These are phyloP conservation scores for Ophioninae sp. DNA, from an alignment of 2,888 invertebrate genomes.

Conservation along the genomic window DNA sequence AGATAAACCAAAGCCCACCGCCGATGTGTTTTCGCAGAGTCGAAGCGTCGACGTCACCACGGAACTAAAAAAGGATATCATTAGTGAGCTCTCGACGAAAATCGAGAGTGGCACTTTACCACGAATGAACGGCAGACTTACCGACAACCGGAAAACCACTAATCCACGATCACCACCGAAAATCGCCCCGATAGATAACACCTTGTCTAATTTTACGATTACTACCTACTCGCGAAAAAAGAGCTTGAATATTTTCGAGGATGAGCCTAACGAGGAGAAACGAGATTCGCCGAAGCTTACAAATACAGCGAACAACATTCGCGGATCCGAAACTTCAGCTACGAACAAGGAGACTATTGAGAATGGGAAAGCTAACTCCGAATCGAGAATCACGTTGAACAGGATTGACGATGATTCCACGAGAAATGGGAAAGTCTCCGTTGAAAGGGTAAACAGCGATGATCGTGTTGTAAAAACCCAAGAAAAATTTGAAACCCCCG, in stretches of 20 bases:
- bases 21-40: conserved; percentile 44
- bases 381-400: conserved; percentile 23
- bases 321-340: conserved; percentile 61
- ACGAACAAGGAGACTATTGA: conserved; percentile 60
- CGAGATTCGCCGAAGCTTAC: conserved; percentile 25
- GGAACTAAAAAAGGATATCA: conserved; percentile 72
- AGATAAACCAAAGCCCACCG: conserved; percentile 27
- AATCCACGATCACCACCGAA: conserved; percentile 65
- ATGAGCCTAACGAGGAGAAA: conserved; percentile 62
- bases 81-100: conserved; percentile 74
- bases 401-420: conserved; percentile 9
- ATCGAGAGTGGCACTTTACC: conserved; percentile 69
- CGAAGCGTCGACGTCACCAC: conserved; percentile 35
- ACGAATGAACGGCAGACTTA: conserved; percentile 53
- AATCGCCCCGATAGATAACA: conserved; percentile 76
- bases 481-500: conserved; percentile 37
- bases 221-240: conserved; percentile 77
- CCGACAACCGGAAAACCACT: conserved; percentile 40
- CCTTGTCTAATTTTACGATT: conserved; percentile 77
- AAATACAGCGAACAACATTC: conserved; percentile 62
- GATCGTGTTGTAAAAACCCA: conserved; percentile 34
- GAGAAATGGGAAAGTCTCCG: conserved; percentile 10
- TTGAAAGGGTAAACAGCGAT: conserved; percentile 25
- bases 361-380: conserved; percentile 15
- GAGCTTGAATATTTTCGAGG: conserved; percentile 76